Base-by-base conservation (phyloP, 1,140 invertebrate genomes). In the Drosophila funebris region DNA sequence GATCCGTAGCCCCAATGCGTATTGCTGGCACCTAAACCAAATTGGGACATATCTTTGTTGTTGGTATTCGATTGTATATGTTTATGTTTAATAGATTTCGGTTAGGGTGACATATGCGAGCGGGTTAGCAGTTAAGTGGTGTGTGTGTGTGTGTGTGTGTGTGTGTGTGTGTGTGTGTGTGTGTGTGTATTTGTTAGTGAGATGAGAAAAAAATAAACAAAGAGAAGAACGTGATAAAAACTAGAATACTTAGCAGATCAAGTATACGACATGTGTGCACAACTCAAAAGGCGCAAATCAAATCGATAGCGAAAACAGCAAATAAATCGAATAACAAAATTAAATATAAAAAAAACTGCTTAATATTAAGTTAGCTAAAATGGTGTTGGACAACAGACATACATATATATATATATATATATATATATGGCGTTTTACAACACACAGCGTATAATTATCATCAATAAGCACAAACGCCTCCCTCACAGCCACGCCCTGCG, bases 1-100 rank as follows among this genome's bases (percentile, higher is more conserved):
- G 95, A 95, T 3, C 96, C 94, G 84, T 96, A 96, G 36, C 96
- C 95, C 96, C 96, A 97, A 75, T 96, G 95, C 2, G 95, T 95
- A 89, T 96, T 96, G 66, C 95, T 94, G 68, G 95, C 95, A 81
- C 95, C 95, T 90, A 96, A 91, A 37, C 96, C 95, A 84, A 96
- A 96, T 92, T 96, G 95, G 46, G 95, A 94, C 94, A 96, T 95
- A 92, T 96, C 95, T 48, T 71, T 63, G 27, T 61, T 36, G 37
- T 73, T 50, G n/a, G 11, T 54, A 66, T 53, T 63, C 33, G 14
- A 44, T 54, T 64, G 31, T 37, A 33, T 13, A 56, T 57, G 22
- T 48, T 20, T n/a, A 4, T 43, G 14, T 48, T 16, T 33, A 4
- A 62, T 4, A 5, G 39, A 31, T 3, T 4, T 24, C 13, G n/a